phyloP scores from a whole-genome alignment of 2,113 vertebrate genomes.

The Baryphthengus martii region DNA sequence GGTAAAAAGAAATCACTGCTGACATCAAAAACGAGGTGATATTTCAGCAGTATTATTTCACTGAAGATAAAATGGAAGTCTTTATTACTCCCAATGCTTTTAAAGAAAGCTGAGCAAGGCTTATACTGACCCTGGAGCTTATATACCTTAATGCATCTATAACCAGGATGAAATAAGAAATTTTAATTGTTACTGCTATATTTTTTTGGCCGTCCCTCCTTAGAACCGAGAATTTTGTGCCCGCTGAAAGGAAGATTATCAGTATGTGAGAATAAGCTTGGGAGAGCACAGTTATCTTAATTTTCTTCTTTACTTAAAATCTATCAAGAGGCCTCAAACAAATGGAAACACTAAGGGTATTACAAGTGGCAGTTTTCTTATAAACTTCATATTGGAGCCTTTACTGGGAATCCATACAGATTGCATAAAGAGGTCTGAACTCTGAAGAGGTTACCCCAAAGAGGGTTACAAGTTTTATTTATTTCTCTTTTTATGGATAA shows the following conservation, averaged over 20 bases:
- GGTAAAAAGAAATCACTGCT: conserved; percentile 72
- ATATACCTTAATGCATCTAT: conserved; percentile 52
- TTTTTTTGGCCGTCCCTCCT: conserved; percentile 25
- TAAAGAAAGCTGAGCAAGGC: conserved; percentile 73
- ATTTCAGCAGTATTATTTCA: conserved; percentile 75
- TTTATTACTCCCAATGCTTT: conserved; percentile 75
- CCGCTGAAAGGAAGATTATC: not conserved
- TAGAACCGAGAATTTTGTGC: not conserved
- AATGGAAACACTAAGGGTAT: not conserved
- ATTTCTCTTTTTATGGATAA: not conserved
- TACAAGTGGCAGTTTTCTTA: not conserved
- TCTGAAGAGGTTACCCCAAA: not conserved
- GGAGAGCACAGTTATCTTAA: not conserved
- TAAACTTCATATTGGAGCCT: not conserved
- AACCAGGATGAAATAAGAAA: conserved; percentile 52
- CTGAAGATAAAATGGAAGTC: conserved; percentile 70
- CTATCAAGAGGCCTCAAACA: not conserved
- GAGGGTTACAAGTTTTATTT: conserved; percentile 9
- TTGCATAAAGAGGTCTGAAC: not conserved
- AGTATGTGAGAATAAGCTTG: not conserved
- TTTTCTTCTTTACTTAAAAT: not conserved
- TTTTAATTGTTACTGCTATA: conserved; percentile 45
- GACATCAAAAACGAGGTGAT: conserved; percentile 77
- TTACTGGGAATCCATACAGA: not conserved
- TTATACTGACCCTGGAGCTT: conserved; percentile 64